Percentiles rank a stretch among this genome's conserved stretches.
Evolutionary conservation across 1,140 invertebrate genomes (phyloP).

Genomic region (Drosophila ogumai): DNA sequence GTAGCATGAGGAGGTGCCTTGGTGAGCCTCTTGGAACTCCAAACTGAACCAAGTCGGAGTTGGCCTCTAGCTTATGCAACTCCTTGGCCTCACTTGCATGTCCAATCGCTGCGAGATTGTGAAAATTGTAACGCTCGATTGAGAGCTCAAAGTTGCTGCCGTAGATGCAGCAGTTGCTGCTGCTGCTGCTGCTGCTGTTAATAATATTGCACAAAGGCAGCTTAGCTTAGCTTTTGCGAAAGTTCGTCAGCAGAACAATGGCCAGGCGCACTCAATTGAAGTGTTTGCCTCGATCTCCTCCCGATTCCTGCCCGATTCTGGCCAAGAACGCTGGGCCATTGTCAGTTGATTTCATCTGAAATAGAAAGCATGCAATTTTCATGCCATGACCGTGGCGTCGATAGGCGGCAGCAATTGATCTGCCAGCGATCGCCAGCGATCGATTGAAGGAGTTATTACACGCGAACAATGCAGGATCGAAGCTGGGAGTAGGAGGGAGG

Average conservation of each 20-base stretch:
- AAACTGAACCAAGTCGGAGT: slow-evolving; percentile 7
- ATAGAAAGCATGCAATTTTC: slow-evolving; percentile 84
- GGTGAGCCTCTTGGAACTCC: slow-evolving; percentile 11
- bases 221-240: slow-evolving; percentile 52
- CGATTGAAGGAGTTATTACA: slow-evolving; percentile 83
- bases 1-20: not conserved
- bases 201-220: slow-evolving; percentile 81
- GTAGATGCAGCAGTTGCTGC: slow-evolving; percentile 42
- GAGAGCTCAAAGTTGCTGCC: slow-evolving; percentile 74
- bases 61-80: slow-evolving; percentile 70
- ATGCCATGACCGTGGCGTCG: slow-evolving; percentile 72
- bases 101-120: slow-evolving; percentile 80
- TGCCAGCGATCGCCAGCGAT: slow-evolving; percentile 59
- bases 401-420: slow-evolving; percentile 81
- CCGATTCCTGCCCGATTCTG: slow-evolving; percentile 23
- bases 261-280: slow-evolving; percentile 70
- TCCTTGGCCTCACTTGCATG: slow-evolving; percentile 70
- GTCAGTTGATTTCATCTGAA: slow-evolving; percentile 82
- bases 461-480: slow-evolving; percentile 66
- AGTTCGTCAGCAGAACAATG: slow-evolving; percentile 81
- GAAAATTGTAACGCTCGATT: slow-evolving; percentile 83
- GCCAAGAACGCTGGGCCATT: slow-evolving; percentile 60
- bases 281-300: slow-evolving; percentile 22
- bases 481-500: not conserved
- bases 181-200: slow-evolving; percentile 49